Evolutionary conservation across 1,140 invertebrate species (phyloP).

Genomic region (Cardiocondyla obscurior): DNA sequence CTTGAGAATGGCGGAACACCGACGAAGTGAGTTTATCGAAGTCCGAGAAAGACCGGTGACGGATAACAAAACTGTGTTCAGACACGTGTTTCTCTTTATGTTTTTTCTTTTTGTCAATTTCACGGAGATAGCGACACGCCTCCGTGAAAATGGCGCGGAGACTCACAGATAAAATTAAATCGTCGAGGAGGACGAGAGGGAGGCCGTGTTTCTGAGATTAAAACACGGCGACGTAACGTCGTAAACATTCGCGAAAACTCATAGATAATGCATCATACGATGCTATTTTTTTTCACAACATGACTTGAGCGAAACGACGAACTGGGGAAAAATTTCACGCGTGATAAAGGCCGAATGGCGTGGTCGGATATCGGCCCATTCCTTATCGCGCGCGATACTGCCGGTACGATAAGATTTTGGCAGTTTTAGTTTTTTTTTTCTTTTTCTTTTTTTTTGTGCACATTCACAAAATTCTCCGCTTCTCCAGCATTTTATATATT

Average conservation of each 20-base stretch:
- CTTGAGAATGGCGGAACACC: conserved; percentile 20
- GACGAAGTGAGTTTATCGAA: conserved; percentile 37
- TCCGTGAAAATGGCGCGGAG: not conserved
- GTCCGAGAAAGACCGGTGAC: too few species aligned
- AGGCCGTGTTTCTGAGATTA: not conserved
- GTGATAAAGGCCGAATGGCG: not conserved
- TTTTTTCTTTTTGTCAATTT: too few species aligned
- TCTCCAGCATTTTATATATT: not conserved
- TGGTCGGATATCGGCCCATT: not conserved
- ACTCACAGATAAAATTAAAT: conserved; percentile 17
- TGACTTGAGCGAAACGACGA: not conserved
- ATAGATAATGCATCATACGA: conserved; percentile 25
- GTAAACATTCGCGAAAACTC: not conserved
- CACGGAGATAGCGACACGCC: not conserved
- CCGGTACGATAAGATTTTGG: not conserved
- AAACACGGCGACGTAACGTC: not conserved
- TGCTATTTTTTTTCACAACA: not conserved
- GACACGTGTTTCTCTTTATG: too few species aligned
- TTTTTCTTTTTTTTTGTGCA: not conserved
- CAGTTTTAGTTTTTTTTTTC: too few species aligned
- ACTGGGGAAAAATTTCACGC: not conserved
- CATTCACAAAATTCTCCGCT: not conserved
- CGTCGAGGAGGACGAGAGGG: not conserved
- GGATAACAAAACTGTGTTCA: not conserved
- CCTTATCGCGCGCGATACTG: not conserved